Percentiles rank a stretch among this genome's conserved stretches.
These are phyloP conservation scores for Ibycter americanus DNA, from an alignment of 2,797 vertebrate genomes.

Conservation along the genomic window DNA sequence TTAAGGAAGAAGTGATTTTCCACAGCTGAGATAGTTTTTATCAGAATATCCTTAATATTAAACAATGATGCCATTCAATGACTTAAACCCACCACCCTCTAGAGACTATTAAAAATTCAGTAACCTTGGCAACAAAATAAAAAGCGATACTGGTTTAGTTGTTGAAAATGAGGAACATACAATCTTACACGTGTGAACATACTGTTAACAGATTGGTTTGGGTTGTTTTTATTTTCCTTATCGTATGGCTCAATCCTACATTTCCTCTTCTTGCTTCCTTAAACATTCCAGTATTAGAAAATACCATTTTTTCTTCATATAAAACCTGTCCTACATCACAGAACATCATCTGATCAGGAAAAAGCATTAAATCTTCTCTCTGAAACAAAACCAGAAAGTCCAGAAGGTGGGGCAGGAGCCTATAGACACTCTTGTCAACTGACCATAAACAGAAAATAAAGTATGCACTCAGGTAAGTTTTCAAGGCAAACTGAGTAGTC, in stretches of 20 bases:
- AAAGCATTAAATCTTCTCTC: neutral
- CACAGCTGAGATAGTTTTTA: neutral
- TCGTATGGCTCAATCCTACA: neutral
- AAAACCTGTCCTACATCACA: neutral
- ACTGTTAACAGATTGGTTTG: slow-evolving; percentile 9
- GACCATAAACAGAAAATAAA: slow-evolving; percentile 28
- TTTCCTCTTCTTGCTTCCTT: neutral
- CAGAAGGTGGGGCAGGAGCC: neutral
- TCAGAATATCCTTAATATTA: neutral
- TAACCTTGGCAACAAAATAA: slow-evolving; percentile 58
- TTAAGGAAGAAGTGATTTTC: neutral
- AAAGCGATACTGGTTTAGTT: neutral
- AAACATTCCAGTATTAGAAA: neutral
- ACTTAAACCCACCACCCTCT: neutral
- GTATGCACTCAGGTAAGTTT: neutral
- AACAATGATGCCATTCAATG: neutral
- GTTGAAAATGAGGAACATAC: neutral
- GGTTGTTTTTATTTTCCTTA: neutral
- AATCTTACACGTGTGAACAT: neutral
- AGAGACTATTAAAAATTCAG: slow-evolving; percentile 48
- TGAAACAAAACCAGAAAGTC: neutral
- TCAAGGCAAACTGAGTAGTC: slow-evolving; percentile 11
- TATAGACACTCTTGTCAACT: neutral
- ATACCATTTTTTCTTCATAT: neutral
- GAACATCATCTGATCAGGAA: neutral